Base-by-base conservation (phyloP, 2,797 vertebrate genomes). In the Arnoldichthys spilopterus region DNA sequence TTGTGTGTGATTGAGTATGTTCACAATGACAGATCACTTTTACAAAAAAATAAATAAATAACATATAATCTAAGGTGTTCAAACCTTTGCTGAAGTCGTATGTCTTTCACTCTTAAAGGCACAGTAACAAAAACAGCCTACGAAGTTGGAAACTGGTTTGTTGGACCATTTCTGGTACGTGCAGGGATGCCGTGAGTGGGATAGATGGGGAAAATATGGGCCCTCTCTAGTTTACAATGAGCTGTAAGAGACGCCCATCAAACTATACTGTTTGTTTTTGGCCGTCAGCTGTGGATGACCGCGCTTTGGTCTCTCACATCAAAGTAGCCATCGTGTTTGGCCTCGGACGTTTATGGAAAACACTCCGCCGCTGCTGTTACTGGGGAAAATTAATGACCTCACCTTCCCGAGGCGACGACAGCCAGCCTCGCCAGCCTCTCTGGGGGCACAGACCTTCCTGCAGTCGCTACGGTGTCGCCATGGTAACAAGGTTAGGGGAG, bases 401-500 rank as follows among this genome's bases (percentile, higher is more conserved):
- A 70, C 4, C 67, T 87, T 89, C 73, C 78, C 80, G 76, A 51
- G 79, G 77, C 78, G 85, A 89, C 79, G 79, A 86, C 85, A 88
- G 76, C 72, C 83, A 74, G 85, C 84, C 84, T 70, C 79, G 76
- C 62, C 83, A n/a, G 67, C 83, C 79, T 54, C 82, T 81, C 62
- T 80, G 79, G 84, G 86, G 81, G 79, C 61, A 66, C 62, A 40
- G 81, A 86, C 86, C 86, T 49, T 82, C 40, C 85, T 84, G 78
- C 84, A 77, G 88, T 88, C 85, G 64, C 85, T 54, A 80, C 73
- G 86, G 84, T 82, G 90, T 92, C 88, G 82, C 92, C 87, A 93
- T 93, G 92, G 92, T 89, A 93, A 94, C 91, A 87, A 91, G 89
- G 89, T 91, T 90, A 90, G 89, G 90, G 90, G 90, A 91, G 88